A percentile compares a stretch with the other conserved stretches of the same genome.
Evolutionary conservation across 2,113 vertebrate species (phyloP).

Genomic region (Xenopus borealis): DNA sequence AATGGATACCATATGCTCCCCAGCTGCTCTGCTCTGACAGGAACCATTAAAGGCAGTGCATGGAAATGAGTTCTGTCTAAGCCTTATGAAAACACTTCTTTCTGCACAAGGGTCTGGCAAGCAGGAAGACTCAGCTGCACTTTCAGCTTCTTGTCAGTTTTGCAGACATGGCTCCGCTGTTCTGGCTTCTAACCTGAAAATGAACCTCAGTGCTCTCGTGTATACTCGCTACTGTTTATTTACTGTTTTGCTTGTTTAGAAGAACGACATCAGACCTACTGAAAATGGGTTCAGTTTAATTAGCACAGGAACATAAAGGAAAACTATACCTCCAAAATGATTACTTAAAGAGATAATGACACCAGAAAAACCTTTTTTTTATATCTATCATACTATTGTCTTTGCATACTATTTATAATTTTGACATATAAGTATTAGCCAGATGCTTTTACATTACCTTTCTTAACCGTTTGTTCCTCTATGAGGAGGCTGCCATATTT

Average conservation of each 20-base stretch:
- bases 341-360: too few relatives aligned
- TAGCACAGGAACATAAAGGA: too few relatives aligned
- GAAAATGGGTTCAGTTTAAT: neutral
- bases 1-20: conserved; percentile 80
- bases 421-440: too few relatives aligned
- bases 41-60: conserved; percentile 68
- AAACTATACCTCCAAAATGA: too few relatives aligned
- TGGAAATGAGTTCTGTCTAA: conserved; percentile 74
- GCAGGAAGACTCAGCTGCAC: conserved; percentile 54
- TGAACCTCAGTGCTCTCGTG: conserved; percentile 21
- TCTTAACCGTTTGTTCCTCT: too few relatives aligned
- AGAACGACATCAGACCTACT: conserved; percentile 2
- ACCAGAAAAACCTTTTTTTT: too few relatives aligned
- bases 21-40: conserved; percentile 77
- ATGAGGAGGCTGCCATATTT: too few relatives aligned
- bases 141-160: conserved; percentile 59
- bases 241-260: conserved; percentile 34
- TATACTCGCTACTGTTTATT: conserved; percentile 40
- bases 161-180: conserved; percentile 48
- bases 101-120: conserved; percentile 64
- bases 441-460: too few relatives aligned
- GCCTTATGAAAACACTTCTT: conserved; percentile 71
- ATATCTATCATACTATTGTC: too few relatives aligned
- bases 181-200: conserved; percentile 44
- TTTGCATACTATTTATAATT: too few relatives aligned